Conservation (phyloP, 2,113 vertebrate species). For the Coracopsis vasa region DNA sequence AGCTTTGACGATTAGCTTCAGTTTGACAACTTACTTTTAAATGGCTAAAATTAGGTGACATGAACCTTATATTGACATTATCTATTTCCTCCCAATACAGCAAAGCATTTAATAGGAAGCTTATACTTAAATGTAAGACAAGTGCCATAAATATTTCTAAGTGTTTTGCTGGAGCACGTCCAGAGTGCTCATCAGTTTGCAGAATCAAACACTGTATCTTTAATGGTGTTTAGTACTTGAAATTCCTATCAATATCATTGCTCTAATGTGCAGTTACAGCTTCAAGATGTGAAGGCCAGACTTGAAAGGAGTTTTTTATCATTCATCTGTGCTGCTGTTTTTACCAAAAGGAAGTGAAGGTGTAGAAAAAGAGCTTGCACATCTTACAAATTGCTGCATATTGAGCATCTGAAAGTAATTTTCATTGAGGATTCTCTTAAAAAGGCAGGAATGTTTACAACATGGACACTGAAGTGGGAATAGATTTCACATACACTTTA, state of each 20-base stretch:
- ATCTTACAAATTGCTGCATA: neutral
- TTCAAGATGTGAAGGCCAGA: neutral
- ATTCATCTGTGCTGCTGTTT: neutral
- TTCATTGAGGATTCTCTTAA: neutral
- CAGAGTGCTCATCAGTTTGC: neutral
- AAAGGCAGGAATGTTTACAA: neutral
- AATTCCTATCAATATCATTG: neutral
- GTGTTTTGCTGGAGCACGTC: neutral
- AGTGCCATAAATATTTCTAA: neutral
- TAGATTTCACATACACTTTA: neutral
- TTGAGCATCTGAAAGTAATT: neutral
- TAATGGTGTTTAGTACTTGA: neutral
- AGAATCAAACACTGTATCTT: neutral
- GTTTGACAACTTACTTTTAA: neutral
- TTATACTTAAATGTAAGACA: neutral
- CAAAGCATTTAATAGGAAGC: neutral
- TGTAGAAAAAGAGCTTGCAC: neutral
- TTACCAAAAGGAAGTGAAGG: neutral
- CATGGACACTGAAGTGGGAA: neutral
- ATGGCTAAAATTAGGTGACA: neutral
- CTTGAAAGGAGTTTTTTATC: neutral
- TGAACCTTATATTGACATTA: neutral
- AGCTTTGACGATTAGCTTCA: neutral
- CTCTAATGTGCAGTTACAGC: neutral
- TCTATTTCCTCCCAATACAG: neutral